Base-by-base conservation (phyloP, 1,140 invertebrate species). In the Caerostris darwini region DNA sequence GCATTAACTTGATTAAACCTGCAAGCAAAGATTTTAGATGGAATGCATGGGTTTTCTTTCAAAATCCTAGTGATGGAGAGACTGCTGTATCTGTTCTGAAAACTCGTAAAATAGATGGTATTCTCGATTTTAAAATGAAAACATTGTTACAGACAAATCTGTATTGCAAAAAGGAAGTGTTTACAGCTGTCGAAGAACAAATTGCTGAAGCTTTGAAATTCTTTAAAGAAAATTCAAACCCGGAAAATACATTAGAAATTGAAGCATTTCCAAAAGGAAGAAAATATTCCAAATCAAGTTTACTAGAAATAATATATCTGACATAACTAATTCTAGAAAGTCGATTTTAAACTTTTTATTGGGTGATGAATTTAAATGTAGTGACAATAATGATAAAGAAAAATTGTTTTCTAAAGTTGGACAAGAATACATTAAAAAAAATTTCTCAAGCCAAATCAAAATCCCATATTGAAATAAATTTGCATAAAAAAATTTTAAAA, bases 41-140 rank as follows among this genome's bases (percentile, higher is more conserved):
- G 92, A 90, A 94, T 88, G 94, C 94, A 53, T 64, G 56, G 19
- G 50, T 94, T 8, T 94, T 56, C 57, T 94, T 94, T 77, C 12
- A 90, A 87, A 90, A 94, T 82, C 5, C 58, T 67, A 56, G 50
- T 71, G 88, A 93, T 81, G 94, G 94, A n/a, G 87, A 94, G 77
- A 64, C 53, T 50, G 94, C 94, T 61, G 69, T 90, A 12, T 67
- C 8, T n/a, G 67, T 83, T 57, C n/a, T 94, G 17, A 93, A 93
- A 93, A 93, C 57, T 50, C 54, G 56, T 3, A 82, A 77, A 54
- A 50, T 71, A 59, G 34, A 34, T 71, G n/a, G n/a, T 61, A 19
- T 89, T 67, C n/a, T 6, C 3, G 34, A 58, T 53, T 67, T 94
- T 3, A 5, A 69, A 10, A 8, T 94, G 17, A 94, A 94, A 54